A percentile compares a stretch with the other conserved stretches of the same genome.
Evolutionary conservation across 2,113 vertebrate genomes (phyloP).

Genomic region (Xerus inauris): DNA sequence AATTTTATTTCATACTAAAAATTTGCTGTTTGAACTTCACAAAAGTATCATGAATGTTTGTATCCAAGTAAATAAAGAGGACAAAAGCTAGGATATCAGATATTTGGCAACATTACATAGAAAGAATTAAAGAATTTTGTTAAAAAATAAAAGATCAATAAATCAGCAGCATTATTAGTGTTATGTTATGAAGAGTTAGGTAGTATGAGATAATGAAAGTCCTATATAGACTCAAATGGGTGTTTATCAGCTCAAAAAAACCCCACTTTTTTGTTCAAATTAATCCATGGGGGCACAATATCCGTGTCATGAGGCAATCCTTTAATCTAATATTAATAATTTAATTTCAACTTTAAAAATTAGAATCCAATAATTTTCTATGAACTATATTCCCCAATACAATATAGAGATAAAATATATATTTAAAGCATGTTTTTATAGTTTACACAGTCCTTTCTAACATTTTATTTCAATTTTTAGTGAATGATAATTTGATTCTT

Average conservation of each 20-base stretch:
- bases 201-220: rapidly evolving
- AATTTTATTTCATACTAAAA: not conserved
- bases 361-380: not conserved
- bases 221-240: rapidly evolving
- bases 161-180: rapidly evolving
- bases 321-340: not conserved
- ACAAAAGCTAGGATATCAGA: not conserved
- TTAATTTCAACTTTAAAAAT: not conserved
- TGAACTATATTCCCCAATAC: not conserved
- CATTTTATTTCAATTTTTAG: not conserved
- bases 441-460: rapidly evolving
- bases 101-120: not conserved
- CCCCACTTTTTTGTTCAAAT: not conserved
- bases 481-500: not conserved
- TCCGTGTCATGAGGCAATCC: not conserved
- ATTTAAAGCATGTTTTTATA: not conserved
- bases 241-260: not conserved
- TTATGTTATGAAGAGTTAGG: rapidly evolving
- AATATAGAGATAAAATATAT: not conserved
- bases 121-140: not conserved
- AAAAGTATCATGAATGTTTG: not conserved
- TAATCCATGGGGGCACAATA: not conserved
- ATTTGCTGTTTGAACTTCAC: not conserved
- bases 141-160: not conserved
- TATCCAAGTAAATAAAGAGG: not conserved